phyloP scores from a whole-genome alignment of 2,113 vertebrate species.

The Ceyx melanurus region DNA sequence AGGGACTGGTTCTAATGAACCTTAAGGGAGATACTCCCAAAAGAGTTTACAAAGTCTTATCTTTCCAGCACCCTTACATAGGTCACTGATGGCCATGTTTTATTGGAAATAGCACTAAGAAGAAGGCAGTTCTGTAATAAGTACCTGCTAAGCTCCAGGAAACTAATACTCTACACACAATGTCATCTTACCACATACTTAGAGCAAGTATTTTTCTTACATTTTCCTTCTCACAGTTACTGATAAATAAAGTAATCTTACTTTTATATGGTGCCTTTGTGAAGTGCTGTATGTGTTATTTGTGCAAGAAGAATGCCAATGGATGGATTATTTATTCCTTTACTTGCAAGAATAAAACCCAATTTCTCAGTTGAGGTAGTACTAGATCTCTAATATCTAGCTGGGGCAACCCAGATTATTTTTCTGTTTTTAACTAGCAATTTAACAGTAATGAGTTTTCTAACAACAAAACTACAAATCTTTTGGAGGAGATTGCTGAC shows the following conservation, averaged over 20 bases:
- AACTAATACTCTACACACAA: not conserved
- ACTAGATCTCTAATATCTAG: not conserved
- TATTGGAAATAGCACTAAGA: not conserved
- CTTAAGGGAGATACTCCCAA: not conserved
- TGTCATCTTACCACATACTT: not conserved
- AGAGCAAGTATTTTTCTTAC: not conserved
- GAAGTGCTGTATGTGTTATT: not conserved
- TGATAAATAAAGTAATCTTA: conserved; percentile 10
- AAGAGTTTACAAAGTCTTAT: not conserved
- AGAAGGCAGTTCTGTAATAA: not conserved
- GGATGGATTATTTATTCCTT: not conserved
- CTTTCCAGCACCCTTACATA: not conserved
- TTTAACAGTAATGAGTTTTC: not conserved
- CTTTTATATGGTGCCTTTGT: not conserved
- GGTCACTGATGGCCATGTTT: not conserved
- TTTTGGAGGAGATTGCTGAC: not conserved
- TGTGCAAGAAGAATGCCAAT: not conserved
- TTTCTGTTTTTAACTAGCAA: not conserved
- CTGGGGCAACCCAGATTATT: not conserved
- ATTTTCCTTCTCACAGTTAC: not conserved
- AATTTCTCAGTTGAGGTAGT: not conserved
- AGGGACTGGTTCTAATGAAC: not conserved
- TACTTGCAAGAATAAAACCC: not conserved
- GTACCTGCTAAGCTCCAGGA: not conserved
- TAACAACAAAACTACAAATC: not conserved